Conservation (phyloP, 37 sponge, comb jelly and placozoan genomes). For the Oscarella lobularis region DNA sequence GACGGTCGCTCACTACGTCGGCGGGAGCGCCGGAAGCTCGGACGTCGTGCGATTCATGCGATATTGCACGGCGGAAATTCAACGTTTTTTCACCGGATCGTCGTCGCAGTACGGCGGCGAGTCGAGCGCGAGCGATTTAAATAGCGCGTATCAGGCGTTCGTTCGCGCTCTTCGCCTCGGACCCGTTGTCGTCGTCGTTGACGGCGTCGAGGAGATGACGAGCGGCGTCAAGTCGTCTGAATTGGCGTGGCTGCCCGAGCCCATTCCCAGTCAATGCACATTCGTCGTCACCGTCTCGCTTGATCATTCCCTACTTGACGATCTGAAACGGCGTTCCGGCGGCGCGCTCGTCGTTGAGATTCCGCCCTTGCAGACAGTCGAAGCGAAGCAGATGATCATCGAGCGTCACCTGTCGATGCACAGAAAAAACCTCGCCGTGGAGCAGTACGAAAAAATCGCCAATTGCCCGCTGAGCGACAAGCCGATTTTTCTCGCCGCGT, state of each 20-base stretch:
- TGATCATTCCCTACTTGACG: not conserved
- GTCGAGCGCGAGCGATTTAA: no score
- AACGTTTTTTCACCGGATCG: not conserved
- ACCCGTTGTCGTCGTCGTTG: not conserved
- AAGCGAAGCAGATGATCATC: not conserved
- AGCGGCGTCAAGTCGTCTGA: not conserved
- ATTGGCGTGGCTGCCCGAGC: not conserved
- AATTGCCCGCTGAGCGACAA: not conserved
- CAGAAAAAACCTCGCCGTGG: not conserved
- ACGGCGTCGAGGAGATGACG: slow-evolving; percentile 1
- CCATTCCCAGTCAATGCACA: not conserved
- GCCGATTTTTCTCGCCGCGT: not conserved
- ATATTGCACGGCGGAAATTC: slow-evolving; percentile 1
- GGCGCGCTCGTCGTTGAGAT: no score
- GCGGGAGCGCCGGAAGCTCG: not conserved
- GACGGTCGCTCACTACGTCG: not conserved
- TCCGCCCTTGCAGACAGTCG: not conserved
- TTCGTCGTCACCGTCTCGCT: not conserved
- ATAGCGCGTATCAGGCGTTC: not conserved
- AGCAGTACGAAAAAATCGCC: not conserved
- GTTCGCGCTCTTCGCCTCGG: not conserved
- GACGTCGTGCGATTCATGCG: not conserved
- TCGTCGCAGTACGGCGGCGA: not conserved
- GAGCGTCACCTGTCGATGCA: not conserved
- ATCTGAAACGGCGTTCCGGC: not conserved